Evolutionary conservation across 2,888 invertebrate species (phyloP).

Genomic region (Zaprionus obscuricornis): DNA sequence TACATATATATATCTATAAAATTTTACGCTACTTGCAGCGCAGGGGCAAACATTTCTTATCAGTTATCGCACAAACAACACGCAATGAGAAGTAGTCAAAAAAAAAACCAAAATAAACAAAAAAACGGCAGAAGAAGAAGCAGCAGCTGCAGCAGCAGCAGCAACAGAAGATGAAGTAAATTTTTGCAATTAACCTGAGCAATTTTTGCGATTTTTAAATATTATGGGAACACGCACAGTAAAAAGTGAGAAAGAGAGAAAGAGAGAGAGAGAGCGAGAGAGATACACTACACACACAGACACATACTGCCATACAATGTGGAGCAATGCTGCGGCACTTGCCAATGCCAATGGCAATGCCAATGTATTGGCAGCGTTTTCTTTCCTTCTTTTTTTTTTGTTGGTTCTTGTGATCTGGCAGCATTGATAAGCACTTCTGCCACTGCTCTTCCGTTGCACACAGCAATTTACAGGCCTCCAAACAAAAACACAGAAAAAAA

Average conservation of each 20-base stretch:
- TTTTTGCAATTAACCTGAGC: constrained; percentile 75
- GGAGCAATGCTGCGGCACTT: constrained; percentile 38
- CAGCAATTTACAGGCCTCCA: constrained; percentile 47
- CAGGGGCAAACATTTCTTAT: no score
- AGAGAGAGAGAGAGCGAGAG: neutral
- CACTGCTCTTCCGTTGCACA: neutral
- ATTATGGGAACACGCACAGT: constrained; percentile 77
- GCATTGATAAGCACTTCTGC: constrained; percentile 67
- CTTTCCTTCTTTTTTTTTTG: no score
- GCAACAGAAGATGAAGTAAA: constrained; percentile 12
- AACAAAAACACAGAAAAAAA: no score
- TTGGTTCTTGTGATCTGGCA: constrained; percentile 45
- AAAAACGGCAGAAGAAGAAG: constrained; percentile 15
- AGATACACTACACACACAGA: constrained; percentile 15
- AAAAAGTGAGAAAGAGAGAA: constrained; percentile 38
- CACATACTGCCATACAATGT: constrained; percentile 8
- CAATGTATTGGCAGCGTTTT: constrained; percentile 12
- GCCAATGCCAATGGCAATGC: constrained; percentile 36
- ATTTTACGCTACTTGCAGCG: no score
- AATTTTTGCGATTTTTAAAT: constrained; percentile 75
- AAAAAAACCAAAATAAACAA: constrained; percentile 13
- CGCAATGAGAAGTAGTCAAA: constrained; percentile 44
- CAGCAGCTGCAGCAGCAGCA: no score
- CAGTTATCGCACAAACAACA: constrained; percentile 53
- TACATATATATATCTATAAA: no score